phyloP scores from a whole-genome alignment of 2,113 vertebrate genomes.

The Hyaena hyaena region DNA sequence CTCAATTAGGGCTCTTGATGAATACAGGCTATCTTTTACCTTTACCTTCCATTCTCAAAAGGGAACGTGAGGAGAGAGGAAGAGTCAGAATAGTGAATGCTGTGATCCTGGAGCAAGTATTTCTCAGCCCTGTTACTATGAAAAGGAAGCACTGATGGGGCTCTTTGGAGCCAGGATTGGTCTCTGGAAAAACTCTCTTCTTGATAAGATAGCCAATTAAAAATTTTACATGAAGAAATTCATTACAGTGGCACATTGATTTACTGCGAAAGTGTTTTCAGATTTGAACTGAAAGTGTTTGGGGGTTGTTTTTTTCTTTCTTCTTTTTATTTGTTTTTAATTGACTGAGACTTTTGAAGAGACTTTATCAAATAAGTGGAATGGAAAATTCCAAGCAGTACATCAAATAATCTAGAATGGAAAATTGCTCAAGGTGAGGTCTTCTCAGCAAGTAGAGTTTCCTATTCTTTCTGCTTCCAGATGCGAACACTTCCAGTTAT shows the following conservation, averaged over 20 bases:
- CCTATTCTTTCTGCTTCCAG: neutral
- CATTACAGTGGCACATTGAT: neutral
- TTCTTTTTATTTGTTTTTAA: neutral
- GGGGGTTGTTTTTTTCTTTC: neutral
- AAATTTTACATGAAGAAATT: neutral
- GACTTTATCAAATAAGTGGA: neutral
- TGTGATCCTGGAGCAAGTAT: neutral
- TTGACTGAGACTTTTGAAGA: neutral
- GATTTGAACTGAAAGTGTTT: neutral
- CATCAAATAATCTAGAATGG: neutral
- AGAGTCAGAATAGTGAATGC: neutral
- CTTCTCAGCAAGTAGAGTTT: neutral
- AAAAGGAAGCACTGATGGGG: neutral
- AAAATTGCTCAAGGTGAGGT: neutral
- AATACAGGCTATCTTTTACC: neutral
- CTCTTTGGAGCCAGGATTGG: neutral
- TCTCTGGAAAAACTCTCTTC: neutral
- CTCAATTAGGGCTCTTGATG: neutral
- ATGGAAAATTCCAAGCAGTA: neutral
- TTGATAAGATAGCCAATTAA: neutral
- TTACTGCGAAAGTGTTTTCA: neutral
- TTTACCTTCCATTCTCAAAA: neutral
- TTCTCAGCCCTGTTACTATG: neutral
- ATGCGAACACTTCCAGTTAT: constrained; percentile 9
- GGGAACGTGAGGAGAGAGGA: neutral